Evolutionary conservation across 1,140 invertebrate genomes (phyloP), one percentile per base, ranked within the genome.

Genomic region (Eueides isabella): DNA sequence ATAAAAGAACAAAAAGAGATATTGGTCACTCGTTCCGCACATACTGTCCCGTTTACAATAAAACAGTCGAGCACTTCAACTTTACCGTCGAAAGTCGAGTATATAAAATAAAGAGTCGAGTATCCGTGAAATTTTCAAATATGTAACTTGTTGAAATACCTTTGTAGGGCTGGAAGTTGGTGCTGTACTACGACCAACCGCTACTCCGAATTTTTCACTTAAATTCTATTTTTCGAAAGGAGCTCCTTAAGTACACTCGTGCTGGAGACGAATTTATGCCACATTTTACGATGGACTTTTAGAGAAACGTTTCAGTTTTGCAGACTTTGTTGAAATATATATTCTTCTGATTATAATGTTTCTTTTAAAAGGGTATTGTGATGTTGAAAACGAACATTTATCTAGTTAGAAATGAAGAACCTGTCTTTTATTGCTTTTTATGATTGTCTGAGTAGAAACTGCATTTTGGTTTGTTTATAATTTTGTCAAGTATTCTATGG

Each of bases 241-340:
- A 30, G 61, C 61, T 63, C 61, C 61, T 63, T 63, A 63, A 63
- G 61, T 31, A 63, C 61, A 30, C 61, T 63, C 61, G 61, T 6
- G 29, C 61, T 63, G n/a, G n/a, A 29, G 66, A 6, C 23, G 26
- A 48, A 67, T 48, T 48, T 55, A 48, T 67, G 23, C 35, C 41
- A 55, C 28, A 55, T 55, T 67, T 67, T 31, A 67, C 66, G 66
- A 67, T 26, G 38, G 28, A 67, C 66, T 67, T 44, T 38, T 28
- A 29, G 35, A 55, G 48, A 7, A 48, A 48, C n/a, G 41, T 26
- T 63, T 63, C 61, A 63, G 29, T 63, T 63, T 63, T 63, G n/a
- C 28, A 31, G 29, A 63, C 14, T n/a, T 63, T 30, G 61, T 63
- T 26, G 16, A 30, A 30, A 30, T 30, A 63, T n/a, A n/a, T 30